Evolutionary conservation across 1,140 invertebrate genomes (phyloP), one percentile per base, ranked within the genome.

Genomic region (Drosophila guanche): DNA sequence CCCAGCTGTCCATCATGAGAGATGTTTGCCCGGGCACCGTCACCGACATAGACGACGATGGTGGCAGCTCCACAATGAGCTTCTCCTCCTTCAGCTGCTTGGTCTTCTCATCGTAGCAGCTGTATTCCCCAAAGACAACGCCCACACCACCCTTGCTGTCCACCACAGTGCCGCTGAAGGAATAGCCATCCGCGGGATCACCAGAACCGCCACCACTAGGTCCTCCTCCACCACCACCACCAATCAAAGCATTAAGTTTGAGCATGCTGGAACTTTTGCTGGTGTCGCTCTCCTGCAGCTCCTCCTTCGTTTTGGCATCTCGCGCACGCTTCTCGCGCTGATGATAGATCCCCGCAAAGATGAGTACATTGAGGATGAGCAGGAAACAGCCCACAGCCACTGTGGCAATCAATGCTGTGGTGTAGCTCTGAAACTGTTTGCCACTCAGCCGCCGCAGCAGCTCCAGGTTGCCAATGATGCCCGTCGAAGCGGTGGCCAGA

Each of bases 271-370:
- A 89, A 22, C 88, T 90, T 40, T 90, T 90, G 62, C 89, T 90
- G 5, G 59, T n/a, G 93, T 95, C 41, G 93, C 94, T 86, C 10
- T 95, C 95, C 27, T 94, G 93, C 29, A 95, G 77, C 76, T 96
- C 95, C 76, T 96, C 95, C 83, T 95, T 95, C 72, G 94, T 95
- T 80, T 95, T 95, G 40, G 94, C 94, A 8, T 92, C 92, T 27
- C 92, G 92, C 48, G 93, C 91, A 53, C 93, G 91, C 78, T 95
- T 93, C 76, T 97, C 96, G 6, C 97, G 94, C 90, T 98, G 97
- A 84, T 98, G 97, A 89, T 98, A 98, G 42, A 99, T 97, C 29
- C 97, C 97, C 37, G 97, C 97, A 85, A 99, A 98, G 52, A 99
- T 98, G 1, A 99, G 93, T 5, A 98, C 95, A 91, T 99, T 99